phyloP scores from a whole-genome alignment of 2,888 invertebrate genomes.

The Harpagoxenus sublaevis region DNA sequence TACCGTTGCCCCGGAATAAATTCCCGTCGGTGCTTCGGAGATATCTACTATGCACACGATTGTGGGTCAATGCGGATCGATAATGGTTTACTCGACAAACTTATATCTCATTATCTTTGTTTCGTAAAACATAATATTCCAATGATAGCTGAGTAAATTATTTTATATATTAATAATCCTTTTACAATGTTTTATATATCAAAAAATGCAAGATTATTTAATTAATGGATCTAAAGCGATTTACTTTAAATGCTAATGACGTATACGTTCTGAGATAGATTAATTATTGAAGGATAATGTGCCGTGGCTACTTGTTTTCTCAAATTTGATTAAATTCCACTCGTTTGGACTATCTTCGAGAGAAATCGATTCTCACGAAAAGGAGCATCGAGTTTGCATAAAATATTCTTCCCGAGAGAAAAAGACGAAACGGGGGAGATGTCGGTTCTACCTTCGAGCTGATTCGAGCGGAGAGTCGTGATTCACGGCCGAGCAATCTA shows the following conservation, averaged over 20 bases:
- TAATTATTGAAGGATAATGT: constrained; percentile 57
- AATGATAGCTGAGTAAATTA: background rate
- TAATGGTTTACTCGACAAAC: constrained; percentile 13
- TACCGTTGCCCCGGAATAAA: constrained; percentile 21
- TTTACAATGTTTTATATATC: no score
- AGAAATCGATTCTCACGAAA: constrained; percentile 69
- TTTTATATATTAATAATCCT: background rate
- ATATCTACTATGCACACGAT: background rate
- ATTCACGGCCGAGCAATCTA: constrained; percentile 69
- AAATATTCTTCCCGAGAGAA: constrained; percentile 75
- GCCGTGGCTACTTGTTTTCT: constrained; percentile 63
- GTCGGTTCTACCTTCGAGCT: constrained; percentile 61
- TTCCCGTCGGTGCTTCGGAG: background rate
- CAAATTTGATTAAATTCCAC: constrained; percentile 76
- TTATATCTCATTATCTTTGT: background rate
- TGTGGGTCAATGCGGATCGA: constrained; percentile 19
- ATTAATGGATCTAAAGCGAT: constrained; percentile 4
- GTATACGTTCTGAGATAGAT: constrained; percentile 15
- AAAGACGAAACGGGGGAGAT: constrained; percentile 67
- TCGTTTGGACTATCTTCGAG: constrained; percentile 54
- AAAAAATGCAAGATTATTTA: background rate
- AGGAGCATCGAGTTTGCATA: constrained; percentile 76
- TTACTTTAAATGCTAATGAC: background rate
- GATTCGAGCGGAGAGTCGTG: constrained; percentile 66
- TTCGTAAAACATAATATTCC: background rate